A percentile compares a stretch with the other conserved stretches of the same genome.
Conservation (phyloP, 1,140 invertebrate genomes). For the Caenorhabditis briggsae region DNA sequence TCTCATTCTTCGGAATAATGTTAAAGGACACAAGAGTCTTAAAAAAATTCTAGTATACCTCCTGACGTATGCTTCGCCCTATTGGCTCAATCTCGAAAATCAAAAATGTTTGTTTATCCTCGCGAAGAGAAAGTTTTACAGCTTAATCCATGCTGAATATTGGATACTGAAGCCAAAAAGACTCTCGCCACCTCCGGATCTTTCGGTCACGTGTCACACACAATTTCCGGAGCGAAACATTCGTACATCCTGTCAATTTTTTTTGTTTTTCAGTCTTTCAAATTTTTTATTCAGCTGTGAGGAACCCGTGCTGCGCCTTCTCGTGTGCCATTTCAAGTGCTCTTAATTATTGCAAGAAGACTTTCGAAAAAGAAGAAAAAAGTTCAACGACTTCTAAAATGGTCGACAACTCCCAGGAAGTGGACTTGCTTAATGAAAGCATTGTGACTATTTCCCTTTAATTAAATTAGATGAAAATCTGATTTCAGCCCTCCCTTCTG, state of each 20-base stretch:
- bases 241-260: slow-evolving; percentile 5
- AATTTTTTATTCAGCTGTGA: not conserved
- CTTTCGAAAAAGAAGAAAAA: not conserved
- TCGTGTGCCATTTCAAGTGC: not conserved
- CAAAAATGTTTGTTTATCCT: too few species aligned
- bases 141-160: not conserved
- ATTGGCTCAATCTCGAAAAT: too few species aligned
- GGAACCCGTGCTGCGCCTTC: not conserved
- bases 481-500: not conserved
- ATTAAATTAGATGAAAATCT: not conserved
- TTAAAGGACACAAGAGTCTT: not conserved
- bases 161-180: not conserved
- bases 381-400: too few species aligned
- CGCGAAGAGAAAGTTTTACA: not conserved
- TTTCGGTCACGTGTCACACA: not conserved
- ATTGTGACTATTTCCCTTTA: not conserved
- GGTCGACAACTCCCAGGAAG: not conserved
- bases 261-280: slow-evolving; percentile 17
- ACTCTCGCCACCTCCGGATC: not conserved
- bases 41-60: too few species aligned
- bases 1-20: not conserved
- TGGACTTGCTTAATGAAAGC: not conserved
- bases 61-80: too few species aligned
- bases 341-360: not conserved
- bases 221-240: slow-evolving; percentile 23